phyloP scores from a whole-genome alignment of 1,140 invertebrate genomes.

The Caenorhabditis remanei region DNA sequence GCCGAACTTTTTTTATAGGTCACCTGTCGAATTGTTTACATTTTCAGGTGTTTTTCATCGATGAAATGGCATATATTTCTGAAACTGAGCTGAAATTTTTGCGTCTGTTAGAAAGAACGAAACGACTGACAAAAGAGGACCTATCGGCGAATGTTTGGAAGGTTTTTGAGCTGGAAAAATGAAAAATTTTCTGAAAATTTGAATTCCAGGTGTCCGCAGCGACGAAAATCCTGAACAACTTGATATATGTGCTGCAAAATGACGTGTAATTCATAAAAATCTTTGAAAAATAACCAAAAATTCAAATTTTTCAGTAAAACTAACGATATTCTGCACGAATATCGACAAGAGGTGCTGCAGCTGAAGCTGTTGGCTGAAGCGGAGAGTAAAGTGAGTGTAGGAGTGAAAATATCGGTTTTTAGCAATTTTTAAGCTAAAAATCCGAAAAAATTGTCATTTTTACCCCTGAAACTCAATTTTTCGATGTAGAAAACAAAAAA shows the following conservation, averaged over 20 bases:
- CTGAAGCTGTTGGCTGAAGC: slow-evolving; percentile 71
- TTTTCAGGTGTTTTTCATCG: not conserved
- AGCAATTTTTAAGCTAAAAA: too few species aligned
- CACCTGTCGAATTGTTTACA: not conserved
- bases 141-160: slow-evolving; percentile 66
- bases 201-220: slow-evolving; percentile 18
- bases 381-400: slow-evolving; percentile 63
- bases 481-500: too few species aligned
- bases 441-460: too few species aligned
- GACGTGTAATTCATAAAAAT: not conserved
- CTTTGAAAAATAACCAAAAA: not conserved
- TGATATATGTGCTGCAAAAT: not conserved
- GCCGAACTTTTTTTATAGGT: not conserved
- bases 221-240: not conserved
- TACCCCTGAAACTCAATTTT: too few species aligned
- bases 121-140: slow-evolving; percentile 67
- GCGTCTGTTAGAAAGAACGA: slow-evolving; percentile 68
- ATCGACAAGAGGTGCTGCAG: slow-evolving; percentile 69
- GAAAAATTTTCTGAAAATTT: not conserved
- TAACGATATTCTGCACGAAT: slow-evolving; percentile 69
- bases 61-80: slow-evolving; percentile 42
- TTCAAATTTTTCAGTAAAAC: slow-evolving; percentile 61
- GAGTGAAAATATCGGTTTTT: not conserved
- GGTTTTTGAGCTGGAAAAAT: slow-evolving; percentile 57
- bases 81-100: slow-evolving; percentile 70